phyloP scores from a whole-genome alignment of 1,140 invertebrate genomes.

The Stegodyphus mimosarum region DNA sequence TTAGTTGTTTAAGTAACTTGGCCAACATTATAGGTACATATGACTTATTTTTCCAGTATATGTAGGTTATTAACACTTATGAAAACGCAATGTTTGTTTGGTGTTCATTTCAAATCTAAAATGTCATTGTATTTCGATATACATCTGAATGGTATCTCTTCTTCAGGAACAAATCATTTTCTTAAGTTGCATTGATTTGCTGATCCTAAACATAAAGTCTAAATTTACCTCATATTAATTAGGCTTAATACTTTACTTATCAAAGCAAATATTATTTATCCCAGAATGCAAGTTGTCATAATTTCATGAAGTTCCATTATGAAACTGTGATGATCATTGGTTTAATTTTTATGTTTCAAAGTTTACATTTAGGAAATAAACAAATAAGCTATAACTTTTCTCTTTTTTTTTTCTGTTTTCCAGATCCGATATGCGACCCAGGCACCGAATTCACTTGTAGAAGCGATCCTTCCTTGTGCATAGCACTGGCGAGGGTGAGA shows the following conservation, averaged over 20 bases:
- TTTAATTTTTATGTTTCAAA: too few relatives aligned
- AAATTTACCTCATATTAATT: neutral
- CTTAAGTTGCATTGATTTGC: too few relatives aligned
- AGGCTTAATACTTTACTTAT: neutral
- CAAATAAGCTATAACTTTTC: neutral
- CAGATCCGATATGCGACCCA: slow-evolving; percentile 31
- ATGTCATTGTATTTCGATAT: too few relatives aligned
- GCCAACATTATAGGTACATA: too few relatives aligned
- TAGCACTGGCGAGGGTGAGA: slow-evolving; percentile 63
- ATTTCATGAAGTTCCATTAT: neutral
- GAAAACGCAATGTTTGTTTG: too few relatives aligned
- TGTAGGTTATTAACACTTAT: too few relatives aligned
- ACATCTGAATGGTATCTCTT: too few relatives aligned
- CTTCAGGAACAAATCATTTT: too few relatives aligned
- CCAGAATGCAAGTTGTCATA: neutral
- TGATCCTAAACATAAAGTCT: too few relatives aligned
- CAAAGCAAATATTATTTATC: neutral
- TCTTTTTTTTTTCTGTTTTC: slow-evolving; percentile 8
- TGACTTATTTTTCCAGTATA: too few relatives aligned
- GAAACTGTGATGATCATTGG: neutral
- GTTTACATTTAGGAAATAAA: neutral
- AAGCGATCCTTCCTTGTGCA: slow-evolving; percentile 60
- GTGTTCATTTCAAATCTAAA: too few relatives aligned
- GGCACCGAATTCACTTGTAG: slow-evolving; percentile 45
- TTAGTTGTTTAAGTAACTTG: too few relatives aligned